Percentiles rank a stretch among this genome's conserved stretches.
phyloP scores from a whole-genome alignment of 2,113 vertebrate species.

The Vicugna pacos region DNA sequence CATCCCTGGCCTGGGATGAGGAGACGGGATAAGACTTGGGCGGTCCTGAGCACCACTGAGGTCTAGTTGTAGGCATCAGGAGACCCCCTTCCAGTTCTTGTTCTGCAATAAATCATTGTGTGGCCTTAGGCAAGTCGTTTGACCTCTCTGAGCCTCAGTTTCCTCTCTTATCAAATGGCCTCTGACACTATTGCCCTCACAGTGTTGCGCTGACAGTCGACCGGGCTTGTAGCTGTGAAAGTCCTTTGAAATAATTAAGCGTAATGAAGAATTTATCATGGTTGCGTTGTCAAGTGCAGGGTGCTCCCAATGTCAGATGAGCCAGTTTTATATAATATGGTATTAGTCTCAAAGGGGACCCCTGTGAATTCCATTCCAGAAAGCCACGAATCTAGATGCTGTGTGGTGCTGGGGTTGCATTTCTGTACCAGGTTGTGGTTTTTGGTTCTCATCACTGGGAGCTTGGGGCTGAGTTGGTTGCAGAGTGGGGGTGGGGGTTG shows the following conservation, averaged over 20 bases:
- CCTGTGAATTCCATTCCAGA: slow-evolving; percentile 26
- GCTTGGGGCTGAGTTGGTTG: not conserved
- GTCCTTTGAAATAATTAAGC: slow-evolving; percentile 53
- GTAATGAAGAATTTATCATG: slow-evolving; percentile 56
- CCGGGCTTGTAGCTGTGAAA: not conserved
- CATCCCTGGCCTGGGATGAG: not conserved
- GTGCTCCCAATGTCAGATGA: slow-evolving; percentile 5
- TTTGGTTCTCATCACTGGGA: not conserved
- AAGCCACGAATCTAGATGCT: not conserved
- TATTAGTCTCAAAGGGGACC: not conserved
- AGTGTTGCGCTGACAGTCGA: not conserved
- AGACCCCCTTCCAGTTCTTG: not conserved
- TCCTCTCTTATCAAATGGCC: not conserved
- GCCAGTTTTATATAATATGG: not conserved
- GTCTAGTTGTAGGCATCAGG: not conserved
- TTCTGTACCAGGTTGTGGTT: not conserved
- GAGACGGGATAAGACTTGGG: not conserved
- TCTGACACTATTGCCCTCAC: not conserved
- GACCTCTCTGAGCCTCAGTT: slow-evolving; percentile 24
- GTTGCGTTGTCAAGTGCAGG: slow-evolving; percentile 5
- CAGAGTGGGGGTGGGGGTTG: no score
- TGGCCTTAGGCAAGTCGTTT: slow-evolving; percentile 9
- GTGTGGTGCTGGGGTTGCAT: not conserved
- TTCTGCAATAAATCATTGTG: not conserved
- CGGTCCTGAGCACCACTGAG: not conserved